Evolutionary conservation across 1,140 invertebrate species (phyloP).

Genomic region (Heliconius himera): DNA sequence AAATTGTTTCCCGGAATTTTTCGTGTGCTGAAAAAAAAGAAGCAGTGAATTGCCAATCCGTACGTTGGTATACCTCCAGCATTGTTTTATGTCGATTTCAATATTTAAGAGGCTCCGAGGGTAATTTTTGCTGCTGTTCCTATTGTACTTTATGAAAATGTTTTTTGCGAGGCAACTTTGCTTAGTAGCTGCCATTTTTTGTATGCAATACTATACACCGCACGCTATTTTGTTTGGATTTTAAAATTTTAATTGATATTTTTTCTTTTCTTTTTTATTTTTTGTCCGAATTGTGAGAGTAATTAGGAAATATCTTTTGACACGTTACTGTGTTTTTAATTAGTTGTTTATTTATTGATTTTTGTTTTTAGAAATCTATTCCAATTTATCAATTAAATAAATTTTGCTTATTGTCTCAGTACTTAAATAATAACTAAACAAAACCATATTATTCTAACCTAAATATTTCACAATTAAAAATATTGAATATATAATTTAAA

Average conservation of each 20-base stretch:
- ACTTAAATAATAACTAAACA: too few species aligned
- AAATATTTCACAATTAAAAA: too few species aligned
- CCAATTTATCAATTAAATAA: too few species aligned
- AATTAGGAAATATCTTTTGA: background rate
- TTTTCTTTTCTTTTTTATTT: background rate
- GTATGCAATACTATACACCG: background rate
- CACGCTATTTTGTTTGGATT: background rate
- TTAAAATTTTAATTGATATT: background rate
- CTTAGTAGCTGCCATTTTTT: background rate
- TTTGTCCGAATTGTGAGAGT: background rate
- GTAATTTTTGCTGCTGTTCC: conserved; percentile 33
- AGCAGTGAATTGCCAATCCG: conserved; percentile 51
- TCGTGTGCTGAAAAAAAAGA: conserved; percentile 46
- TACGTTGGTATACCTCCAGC: conserved; percentile 41
- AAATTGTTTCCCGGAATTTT: conserved; percentile 70
- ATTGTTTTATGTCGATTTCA: conserved; percentile 45
- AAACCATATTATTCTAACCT: too few species aligned
- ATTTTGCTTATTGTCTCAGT: too few species aligned
- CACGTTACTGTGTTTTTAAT: background rate
- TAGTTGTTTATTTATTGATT: too few species aligned
- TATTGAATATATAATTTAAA: too few species aligned
- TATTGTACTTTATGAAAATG: conserved; percentile 34
- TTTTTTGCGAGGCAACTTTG: conserved; percentile 20
- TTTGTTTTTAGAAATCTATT: too few species aligned
- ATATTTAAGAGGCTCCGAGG: conserved; percentile 41